These are phyloP conservation scores for Nebria brevicollis DNA, from an alignment of 2,888 invertebrate species.

Conservation along the genomic window DNA sequence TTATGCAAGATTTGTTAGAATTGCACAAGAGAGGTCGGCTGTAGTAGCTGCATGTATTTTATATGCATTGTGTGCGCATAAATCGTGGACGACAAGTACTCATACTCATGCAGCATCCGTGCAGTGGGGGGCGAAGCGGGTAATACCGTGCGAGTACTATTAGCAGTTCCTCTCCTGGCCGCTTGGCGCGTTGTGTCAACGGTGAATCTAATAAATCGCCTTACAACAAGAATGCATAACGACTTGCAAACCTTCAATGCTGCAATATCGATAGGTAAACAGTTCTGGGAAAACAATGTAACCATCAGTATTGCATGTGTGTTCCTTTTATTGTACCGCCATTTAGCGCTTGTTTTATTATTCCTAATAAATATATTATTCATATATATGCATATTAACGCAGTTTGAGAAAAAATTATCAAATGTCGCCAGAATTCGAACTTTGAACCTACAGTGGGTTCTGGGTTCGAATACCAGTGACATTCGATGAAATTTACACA, in stretches of 20 bases:
- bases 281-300: slow-evolving; percentile 23
- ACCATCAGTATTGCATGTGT: not conserved
- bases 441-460: no score
- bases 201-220: slow-evolving; percentile 36
- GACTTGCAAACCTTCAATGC: slow-evolving; percentile 33
- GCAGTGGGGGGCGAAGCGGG: not conserved
- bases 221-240: slow-evolving; percentile 34
- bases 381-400: no score
- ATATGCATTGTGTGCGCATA: slow-evolving; percentile 27
- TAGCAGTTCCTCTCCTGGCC: slow-evolving; percentile 35
- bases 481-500: no score
- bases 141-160: slow-evolving; percentile 21
- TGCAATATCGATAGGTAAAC: slow-evolving; percentile 23
- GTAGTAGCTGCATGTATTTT: slow-evolving; percentile 16
- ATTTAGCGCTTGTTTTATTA: slow-evolving; percentile 22
- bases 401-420: no score
- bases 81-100: slow-evolving; percentile 14
- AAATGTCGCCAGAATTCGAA: no score
- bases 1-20: slow-evolving; percentile 33
- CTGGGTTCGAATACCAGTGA: no score
- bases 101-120: slow-evolving; percentile 18
- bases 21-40: slow-evolving; percentile 15
- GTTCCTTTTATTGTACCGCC: slow-evolving; percentile 7
- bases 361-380: not conserved
- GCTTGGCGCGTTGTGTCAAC: slow-evolving; percentile 19